These are phyloP conservation scores for Heliconius ethilla DNA, from an alignment of 2,888 invertebrate species.

Conservation along the genomic window DNA sequence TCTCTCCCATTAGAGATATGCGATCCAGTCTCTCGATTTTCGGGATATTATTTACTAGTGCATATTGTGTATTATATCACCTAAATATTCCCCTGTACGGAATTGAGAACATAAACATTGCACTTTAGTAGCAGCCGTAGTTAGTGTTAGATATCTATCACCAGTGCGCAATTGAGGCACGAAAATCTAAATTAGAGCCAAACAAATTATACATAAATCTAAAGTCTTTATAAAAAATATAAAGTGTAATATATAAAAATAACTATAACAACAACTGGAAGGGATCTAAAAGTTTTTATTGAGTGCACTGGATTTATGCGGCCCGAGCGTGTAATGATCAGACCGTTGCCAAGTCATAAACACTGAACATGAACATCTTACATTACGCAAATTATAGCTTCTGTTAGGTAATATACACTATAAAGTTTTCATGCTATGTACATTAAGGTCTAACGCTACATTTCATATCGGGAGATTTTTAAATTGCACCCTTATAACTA, in stretches of 20 bases:
- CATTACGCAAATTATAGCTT: conserved; percentile 47
- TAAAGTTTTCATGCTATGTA: conserved; percentile 44
- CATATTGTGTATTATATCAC: neutral
- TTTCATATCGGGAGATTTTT: conserved; percentile 5
- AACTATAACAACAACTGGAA: conserved; percentile 38
- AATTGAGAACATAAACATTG: neutral
- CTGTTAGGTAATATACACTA: conserved; percentile 40
- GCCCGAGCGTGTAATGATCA: conserved; percentile 52
- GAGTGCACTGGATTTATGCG: conserved; percentile 35
- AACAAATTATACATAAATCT: neutral
- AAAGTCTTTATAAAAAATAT: neutral
- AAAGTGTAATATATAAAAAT: neutral
- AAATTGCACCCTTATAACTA: neutral
- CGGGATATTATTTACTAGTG: neutral
- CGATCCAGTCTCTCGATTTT: neutral
- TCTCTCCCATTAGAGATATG: no score
- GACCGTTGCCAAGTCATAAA: conserved; percentile 68
- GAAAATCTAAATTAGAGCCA: neutral
- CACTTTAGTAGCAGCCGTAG: neutral
- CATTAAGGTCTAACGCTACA: conserved; percentile 37
- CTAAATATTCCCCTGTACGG: neutral
- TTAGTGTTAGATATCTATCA: neutral
- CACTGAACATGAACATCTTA: conserved; percentile 52
- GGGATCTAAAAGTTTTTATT: conserved; percentile 42
- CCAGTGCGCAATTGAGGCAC: neutral